Evolutionary conservation across 2,888 invertebrate genomes (phyloP).

Genomic region (Apomyelois bistriatella): DNA sequence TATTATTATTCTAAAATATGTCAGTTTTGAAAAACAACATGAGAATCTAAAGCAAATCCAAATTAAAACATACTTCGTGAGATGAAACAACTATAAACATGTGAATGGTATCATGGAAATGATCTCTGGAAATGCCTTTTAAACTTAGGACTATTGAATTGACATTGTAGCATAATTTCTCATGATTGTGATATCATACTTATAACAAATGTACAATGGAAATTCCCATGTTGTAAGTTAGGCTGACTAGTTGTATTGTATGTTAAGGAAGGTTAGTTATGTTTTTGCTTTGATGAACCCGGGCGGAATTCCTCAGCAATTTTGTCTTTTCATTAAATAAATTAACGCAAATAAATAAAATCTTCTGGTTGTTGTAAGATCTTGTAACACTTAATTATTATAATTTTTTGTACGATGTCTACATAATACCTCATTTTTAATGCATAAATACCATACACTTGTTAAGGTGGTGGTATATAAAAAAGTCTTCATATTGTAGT

Average conservation of each 20-base stretch:
- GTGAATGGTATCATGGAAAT: conserved; percentile 27
- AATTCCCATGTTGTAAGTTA: conserved; percentile 18
- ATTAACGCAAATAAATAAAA: too few species aligned
- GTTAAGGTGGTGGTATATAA: too few species aligned
- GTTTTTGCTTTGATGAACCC: conserved; percentile 9
- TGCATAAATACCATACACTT: too few species aligned
- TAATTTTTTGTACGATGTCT: too few species aligned
- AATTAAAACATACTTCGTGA: neutral
- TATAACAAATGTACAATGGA: conserved; percentile 19
- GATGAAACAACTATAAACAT: neutral
- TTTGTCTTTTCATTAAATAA: too few species aligned
- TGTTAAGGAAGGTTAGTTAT: conserved; percentile 11
- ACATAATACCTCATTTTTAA: too few species aligned
- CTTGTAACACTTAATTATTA: too few species aligned
- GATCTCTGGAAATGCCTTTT: conserved; percentile 71
- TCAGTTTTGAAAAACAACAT: too few species aligned
- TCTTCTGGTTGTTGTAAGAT: too few species aligned
- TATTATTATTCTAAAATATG: too few species aligned
- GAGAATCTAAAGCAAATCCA: too few species aligned
- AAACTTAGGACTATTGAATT: conserved; percentile 44
- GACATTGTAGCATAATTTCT: conserved; percentile 40
- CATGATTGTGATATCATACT: conserved; percentile 56
- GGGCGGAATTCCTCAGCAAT: neutral
- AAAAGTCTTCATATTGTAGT: too few species aligned
- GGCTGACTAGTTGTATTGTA: conserved; percentile 15